Evolutionary conservation across 2,888 invertebrate species (phyloP), one percentile per base, ranked within the genome.

Genomic region (Sepiola atlantica): DNA sequence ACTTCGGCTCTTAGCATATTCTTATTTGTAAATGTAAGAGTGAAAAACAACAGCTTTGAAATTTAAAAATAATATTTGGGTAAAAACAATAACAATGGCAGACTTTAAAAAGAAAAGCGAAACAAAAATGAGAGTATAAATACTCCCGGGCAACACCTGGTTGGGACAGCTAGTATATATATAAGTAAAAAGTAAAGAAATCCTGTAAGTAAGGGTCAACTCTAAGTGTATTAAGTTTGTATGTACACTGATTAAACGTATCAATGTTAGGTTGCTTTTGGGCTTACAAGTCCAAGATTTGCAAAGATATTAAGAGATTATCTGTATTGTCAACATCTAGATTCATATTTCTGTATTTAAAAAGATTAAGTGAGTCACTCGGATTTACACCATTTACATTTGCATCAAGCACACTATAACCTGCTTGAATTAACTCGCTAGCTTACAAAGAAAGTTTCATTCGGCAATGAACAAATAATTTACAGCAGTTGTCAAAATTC

Each of bases 261-360:
- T 77, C n/a, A n/a, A 16, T n/a, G 28, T n/a, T n/a, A n/a, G n/a
- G n/a, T 77, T 77, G 77, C n/a, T 77, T 77, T n/a, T 28, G 28
- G n/a, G 77, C 77, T 77, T 77, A 77, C 77, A 77, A 77, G 77
- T n/a, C 28, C n/a, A 77, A 28, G 77, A 77, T 77, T 77, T 77
- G n/a, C 28, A 28, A n/a, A n/a, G 77, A 77, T 77, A 77, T 77
- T 77, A 77, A 77, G 77, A 77, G 77, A 77, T 77, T 77, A 77
- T 28, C 77, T 77, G 77, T n/a, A 77, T 77, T 77, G 77, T 77
- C 77, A 77, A 77, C 1, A n/a, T 77, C 14, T 77, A 77, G 77
- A 77, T 77, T 77, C 77, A 77, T 77, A 77, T 77, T 77, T 77
- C 77, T 77, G 77, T n/a, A n/a, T 77, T 77, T n/a, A 77, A 77